Percentiles rank a stretch among this genome's conserved stretches.
Conservation (phyloP, 2,797 vertebrate genomes). For the Limosa lapponica region DNA sequence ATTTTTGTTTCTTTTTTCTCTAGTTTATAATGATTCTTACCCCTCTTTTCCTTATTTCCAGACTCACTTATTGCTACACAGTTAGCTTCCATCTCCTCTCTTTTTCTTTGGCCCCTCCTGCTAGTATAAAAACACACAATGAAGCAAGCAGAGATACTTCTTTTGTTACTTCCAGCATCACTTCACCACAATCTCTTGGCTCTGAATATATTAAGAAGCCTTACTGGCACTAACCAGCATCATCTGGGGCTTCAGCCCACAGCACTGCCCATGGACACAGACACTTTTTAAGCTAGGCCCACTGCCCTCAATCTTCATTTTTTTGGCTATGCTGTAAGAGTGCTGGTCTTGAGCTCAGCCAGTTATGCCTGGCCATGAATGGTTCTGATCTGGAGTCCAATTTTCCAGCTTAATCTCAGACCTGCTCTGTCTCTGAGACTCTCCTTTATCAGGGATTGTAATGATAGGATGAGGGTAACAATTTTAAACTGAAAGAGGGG, state of each 20-base stretch:
- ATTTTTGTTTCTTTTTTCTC: not conserved
- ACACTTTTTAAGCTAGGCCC: not conserved
- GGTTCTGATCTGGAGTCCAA: not conserved
- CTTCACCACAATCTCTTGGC: not conserved
- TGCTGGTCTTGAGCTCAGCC: not conserved
- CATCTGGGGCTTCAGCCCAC: not conserved
- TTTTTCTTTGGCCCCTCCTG: not conserved
- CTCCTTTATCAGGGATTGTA: not conserved
- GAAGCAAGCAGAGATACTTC: not conserved
- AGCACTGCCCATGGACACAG: not conserved
- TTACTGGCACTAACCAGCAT: not conserved
- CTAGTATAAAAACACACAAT: not conserved
- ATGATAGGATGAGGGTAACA: not conserved
- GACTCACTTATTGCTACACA: not conserved
- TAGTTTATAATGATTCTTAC: not conserved
- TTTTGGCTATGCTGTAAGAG: not conserved
- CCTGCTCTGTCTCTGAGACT: not conserved
- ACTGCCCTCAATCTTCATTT: not conserved
- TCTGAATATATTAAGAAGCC: not conserved
- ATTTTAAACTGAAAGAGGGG: not conserved
- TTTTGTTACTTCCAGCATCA: not conserved
- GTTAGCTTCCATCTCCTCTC: not conserved
- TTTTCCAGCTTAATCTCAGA: not conserved
- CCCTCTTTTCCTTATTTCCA: not conserved
- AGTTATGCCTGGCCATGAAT: not conserved